Evolutionary conservation across 2,113 vertebrate genomes (phyloP), one percentile per base, ranked within the genome.

Genomic region (Nothoprocta perdicaria): DNA sequence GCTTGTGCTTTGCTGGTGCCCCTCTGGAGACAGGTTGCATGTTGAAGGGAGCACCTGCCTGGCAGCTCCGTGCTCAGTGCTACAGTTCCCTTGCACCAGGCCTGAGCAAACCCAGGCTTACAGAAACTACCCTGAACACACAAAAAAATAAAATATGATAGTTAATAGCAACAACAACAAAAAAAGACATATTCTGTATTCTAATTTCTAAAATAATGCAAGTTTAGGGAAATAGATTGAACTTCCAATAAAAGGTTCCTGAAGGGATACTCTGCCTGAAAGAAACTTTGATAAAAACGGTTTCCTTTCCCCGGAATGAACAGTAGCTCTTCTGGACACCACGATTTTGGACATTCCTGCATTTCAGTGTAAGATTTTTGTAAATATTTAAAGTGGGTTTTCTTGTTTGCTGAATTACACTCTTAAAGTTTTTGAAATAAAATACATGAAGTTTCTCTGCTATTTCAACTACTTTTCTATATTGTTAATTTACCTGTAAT

Each of bases 401-500:
- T 22, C 4, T 0, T 3, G 82, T 90, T 87, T 45, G 35, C 68
- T 67, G 0, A 80, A 82, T 80, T 84, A 52, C 18, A 66, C 24
- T 71, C 31, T 57, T 93, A 57, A 45, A 67, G 5, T 27, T 83
- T 85, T 68, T 81, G 6, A 88, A 80, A 84, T 41, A 67, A 3
- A 50, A 74, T 80, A 5, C 21, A 9, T 26, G 9, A 10, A 3
- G 18, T 84, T 78, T 88, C 55, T 52, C 45, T 76, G 6, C 40
- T 8, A 43, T 50, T 23, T 66, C 58, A 73, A 38, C 26, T 62
- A 12, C 5, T 50, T 81, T n/a, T 76, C 43, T 61, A 12, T 75
- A 53, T 72, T 92, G 84, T 92, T 82, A 72, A 46, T 79, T 94
- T 81, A 15, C 5, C 12, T 61, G 24, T 62, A 81, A 73, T 82